These are phyloP conservation scores for Netelia fuscicornis DNA, from an alignment of 2,888 invertebrate species.

Conservation along the genomic window DNA sequence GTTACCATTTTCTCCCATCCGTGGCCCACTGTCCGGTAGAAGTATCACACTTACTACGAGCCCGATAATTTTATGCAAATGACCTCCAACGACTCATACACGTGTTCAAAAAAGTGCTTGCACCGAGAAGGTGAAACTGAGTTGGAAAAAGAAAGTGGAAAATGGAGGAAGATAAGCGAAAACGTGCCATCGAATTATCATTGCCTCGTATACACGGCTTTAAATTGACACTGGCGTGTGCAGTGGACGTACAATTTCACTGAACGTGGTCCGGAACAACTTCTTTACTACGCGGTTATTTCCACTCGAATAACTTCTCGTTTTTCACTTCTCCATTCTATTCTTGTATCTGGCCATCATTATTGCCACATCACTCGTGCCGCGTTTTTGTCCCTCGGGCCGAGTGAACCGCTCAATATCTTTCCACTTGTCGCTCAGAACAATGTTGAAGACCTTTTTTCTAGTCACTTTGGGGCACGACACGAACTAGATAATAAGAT, in stretches of 20 bases:
- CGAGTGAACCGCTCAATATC: constrained; percentile 49
- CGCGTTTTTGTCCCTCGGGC: constrained; percentile 17
- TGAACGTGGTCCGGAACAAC: neutral
- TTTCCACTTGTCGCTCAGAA: constrained; percentile 23
- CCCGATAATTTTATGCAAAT: constrained; percentile 66
- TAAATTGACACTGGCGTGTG: constrained; percentile 15
- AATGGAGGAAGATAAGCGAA: constrained; percentile 4
- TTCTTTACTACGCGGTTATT: neutral
- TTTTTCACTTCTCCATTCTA: neutral
- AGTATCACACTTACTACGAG: neutral
- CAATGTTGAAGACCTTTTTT: constrained; percentile 1
- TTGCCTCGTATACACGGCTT: constrained; percentile 23
- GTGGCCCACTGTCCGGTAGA: constrained; percentile 7
- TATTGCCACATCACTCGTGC: constrained; percentile 14
- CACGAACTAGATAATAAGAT: constrained; percentile 10
- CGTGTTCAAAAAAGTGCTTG: constrained; percentile 5
- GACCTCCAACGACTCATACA: constrained; percentile 52
- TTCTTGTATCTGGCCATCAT: neutral
- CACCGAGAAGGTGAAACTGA: neutral
- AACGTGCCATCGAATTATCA: constrained; percentile 55
- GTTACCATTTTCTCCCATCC: constrained; percentile 2
- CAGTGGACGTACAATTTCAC: neutral
- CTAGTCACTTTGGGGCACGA: neutral
- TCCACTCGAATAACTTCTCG: neutral
- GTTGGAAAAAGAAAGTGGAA: constrained; percentile 3